phyloP scores from a whole-genome alignment of 2,113 vertebrate species.

The Psittacus erithacus region DNA sequence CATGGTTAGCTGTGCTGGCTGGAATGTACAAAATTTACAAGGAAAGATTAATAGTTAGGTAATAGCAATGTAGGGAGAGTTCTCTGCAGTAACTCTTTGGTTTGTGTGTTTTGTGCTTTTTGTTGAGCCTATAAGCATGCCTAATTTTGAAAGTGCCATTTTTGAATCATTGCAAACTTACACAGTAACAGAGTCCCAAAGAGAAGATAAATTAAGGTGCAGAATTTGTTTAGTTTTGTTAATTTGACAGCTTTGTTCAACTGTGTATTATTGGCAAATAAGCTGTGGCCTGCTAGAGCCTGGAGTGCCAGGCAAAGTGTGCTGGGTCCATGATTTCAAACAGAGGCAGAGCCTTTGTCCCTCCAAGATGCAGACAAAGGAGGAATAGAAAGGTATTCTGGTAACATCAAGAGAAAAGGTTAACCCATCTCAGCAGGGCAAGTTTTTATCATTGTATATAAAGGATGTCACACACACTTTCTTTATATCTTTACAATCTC shows the following conservation, averaged over 20 bases:
- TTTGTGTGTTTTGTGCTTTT: background rate
- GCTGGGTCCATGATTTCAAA: fast-evolving
- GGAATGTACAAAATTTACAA: background rate
- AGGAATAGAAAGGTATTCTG: background rate
- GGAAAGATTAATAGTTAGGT: background rate
- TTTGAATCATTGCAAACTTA: background rate
- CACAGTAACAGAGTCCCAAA: background rate
- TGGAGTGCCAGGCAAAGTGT: too few relatives aligned
- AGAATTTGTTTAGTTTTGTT: background rate
- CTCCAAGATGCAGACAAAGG: background rate
- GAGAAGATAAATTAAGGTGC: background rate
- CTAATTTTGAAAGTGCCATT: background rate
- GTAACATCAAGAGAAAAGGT: background rate
- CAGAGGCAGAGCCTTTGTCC: background rate
- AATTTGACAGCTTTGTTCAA: background rate
- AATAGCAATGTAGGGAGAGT: background rate
- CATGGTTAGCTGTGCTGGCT: background rate
- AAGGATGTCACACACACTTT: background rate
- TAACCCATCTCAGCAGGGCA: background rate
- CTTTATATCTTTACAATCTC: background rate
- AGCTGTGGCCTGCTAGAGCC: background rate
- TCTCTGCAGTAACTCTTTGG: background rate
- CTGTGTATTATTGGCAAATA: background rate
- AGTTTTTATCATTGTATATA: background rate
- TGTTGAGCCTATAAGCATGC: background rate